A percentile compares a stretch with the other conserved stretches of the same genome.
Evolutionary conservation across 2,888 invertebrate species (phyloP).

Genomic region (Sphaerophoria taeniata): DNA sequence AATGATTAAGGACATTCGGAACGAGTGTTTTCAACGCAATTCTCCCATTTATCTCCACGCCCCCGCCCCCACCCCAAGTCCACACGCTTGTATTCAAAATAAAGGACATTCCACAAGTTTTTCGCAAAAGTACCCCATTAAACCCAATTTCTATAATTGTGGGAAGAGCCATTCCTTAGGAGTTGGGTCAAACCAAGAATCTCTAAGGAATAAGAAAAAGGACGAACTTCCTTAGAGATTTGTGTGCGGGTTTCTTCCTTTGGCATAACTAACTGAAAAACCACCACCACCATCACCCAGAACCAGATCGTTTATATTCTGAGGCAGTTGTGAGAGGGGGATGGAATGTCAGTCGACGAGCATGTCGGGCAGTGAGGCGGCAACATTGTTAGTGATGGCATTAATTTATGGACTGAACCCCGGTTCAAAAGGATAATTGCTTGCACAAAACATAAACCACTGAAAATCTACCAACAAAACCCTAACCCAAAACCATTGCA

Average conservation of each 20-base stretch:
- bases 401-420: conserved; percentile 64
- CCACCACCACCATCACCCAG: neutral
- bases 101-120: conserved; percentile 65
- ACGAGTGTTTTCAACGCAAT: conserved; percentile 47
- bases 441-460: conserved; percentile 67
- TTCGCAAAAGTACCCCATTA: conserved; percentile 56
- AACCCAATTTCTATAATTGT: conserved; percentile 30
- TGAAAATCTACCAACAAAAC: conserved; percentile 27
- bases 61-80: neutral
- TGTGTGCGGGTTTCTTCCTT: neutral
- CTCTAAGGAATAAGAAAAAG: conserved; percentile 4
- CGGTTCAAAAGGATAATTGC: conserved; percentile 63
- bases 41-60: neutral
- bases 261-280: neutral
- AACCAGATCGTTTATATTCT: no score
- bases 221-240: conserved; percentile 6
- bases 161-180: conserved; percentile 10
- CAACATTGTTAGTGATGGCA: conserved; percentile 52
- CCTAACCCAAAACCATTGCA: conserved; percentile 51
- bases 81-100: conserved; percentile 5
- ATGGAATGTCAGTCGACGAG: no score
- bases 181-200: neutral
- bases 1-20: conserved; percentile 64
- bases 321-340: no score
- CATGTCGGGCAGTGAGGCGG: neutral